phyloP scores from a whole-genome alignment of 2,888 invertebrate species.

The Isotomurus palustris region DNA sequence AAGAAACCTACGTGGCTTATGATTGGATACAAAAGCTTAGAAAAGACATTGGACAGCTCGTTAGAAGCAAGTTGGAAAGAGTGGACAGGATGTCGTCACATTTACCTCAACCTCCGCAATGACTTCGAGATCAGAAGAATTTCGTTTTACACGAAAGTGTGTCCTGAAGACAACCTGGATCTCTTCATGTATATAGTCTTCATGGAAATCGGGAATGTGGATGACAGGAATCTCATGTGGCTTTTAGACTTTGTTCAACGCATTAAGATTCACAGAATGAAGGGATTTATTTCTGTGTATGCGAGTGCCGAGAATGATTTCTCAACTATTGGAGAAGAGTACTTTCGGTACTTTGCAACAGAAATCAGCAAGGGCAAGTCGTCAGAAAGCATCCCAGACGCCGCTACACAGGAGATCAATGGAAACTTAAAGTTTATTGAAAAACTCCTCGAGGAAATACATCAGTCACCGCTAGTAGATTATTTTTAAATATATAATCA shows the following conservation, averaged over 20 bases:
- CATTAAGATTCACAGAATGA: constrained; percentile 51
- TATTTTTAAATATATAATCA: constrained; percentile 16
- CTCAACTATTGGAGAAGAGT: constrained; percentile 6
- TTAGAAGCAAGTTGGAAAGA: constrained; percentile 51
- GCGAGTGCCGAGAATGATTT: constrained; percentile 29
- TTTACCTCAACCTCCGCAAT: constrained; percentile 51
- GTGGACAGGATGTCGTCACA: constrained; percentile 51
- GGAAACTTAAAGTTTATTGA: constrained; percentile 38
- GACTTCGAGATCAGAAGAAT: constrained; percentile 51
- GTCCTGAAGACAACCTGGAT: constrained; percentile 49
- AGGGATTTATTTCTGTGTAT: constrained; percentile 51
- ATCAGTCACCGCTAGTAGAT: constrained; percentile 21
- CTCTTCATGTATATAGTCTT: constrained; percentile 52
- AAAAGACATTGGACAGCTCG: constrained; percentile 49
- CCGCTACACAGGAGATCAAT: constrained; percentile 14
- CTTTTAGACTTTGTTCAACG: constrained; percentile 52
- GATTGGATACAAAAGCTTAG: constrained; percentile 51
- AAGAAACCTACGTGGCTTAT: constrained; percentile 44
- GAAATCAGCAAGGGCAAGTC: background rate
- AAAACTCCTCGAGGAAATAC: constrained; percentile 35
- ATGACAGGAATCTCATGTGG: constrained; percentile 47
- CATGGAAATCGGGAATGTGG: constrained; percentile 50
- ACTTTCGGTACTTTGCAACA: background rate
- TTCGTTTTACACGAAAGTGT: constrained; percentile 50
- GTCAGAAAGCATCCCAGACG: constrained; percentile 1